Evolutionary conservation across 2,113 vertebrate genomes (phyloP).

Genomic region (Eolophus roseicapilla): DNA sequence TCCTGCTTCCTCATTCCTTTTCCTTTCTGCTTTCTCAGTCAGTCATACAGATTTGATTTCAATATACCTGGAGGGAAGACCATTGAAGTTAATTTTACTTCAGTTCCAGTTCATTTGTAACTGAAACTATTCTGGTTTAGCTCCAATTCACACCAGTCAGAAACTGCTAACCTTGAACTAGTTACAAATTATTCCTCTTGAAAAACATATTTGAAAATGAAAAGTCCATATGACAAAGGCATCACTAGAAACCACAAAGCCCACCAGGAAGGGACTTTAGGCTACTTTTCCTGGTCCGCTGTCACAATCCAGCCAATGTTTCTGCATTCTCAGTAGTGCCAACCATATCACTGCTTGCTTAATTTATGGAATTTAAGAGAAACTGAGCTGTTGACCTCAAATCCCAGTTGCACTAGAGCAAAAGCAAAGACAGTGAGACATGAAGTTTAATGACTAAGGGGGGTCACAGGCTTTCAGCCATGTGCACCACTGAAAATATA

Average conservation of each 20-base stretch:
- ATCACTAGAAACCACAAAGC: background rate
- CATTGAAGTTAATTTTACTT: background rate
- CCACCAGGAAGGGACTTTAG: background rate
- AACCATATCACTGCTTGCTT: background rate
- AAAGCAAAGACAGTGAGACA: background rate
- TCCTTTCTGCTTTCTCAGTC: background rate
- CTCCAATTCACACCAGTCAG: background rate
- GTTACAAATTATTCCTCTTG: background rate
- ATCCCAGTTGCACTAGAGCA: background rate
- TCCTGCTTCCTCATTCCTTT: background rate
- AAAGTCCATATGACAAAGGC: background rate
- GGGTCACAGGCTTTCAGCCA: background rate
- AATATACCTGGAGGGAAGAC: background rate
- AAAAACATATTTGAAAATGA: background rate
- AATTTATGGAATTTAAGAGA: background rate
- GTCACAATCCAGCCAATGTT: background rate
- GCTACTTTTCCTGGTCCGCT: background rate
- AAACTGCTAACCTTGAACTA: background rate
- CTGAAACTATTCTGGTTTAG: background rate
- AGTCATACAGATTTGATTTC: background rate
- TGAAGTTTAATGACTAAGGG: background rate
- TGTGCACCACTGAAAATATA: background rate
- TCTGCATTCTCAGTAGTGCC: background rate
- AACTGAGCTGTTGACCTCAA: background rate
- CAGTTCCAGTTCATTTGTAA: background rate